Base-by-base conservation (phyloP, 2,797 vertebrate genomes). In the Lagorchestes hirsutus region DNA sequence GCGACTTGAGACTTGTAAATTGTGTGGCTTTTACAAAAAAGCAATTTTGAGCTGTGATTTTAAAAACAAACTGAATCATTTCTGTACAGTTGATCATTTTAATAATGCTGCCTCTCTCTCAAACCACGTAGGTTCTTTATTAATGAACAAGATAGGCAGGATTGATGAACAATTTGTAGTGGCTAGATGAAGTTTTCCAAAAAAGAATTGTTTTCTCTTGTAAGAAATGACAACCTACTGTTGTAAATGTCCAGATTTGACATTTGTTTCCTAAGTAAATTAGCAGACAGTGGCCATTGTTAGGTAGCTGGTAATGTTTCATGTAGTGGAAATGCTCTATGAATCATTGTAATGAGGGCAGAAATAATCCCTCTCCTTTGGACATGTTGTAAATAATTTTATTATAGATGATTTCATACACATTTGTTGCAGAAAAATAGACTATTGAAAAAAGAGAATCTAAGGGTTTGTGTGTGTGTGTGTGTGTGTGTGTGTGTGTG, bases 41-140 rank as follows among this genome's bases (percentile, higher is more conserved):
- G 97, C 98, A 97, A 97, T 99, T 99, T 99, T 98, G 98, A 99
- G 98, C 98, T 98, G 98, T 98, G 98, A 98, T 98, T 99, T 99
- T 98, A 96, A 95, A 98, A 98, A 98, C 99, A 82, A 82, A 82
- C 40, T 46, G 0, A 46, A 82, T 99, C 98, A 98, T 99, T 99
- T 98, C 98, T 99, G 99, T 99, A 99, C 99, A 99, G 99, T 99
- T 98, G 98, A 98, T 99, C 98, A 98, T 98, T 99, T 99, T 99
- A 98, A 99, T 99, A 98, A 98, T 97, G 93, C 97, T 92, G 92
- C 93, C 97, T 96, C 97, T 97, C 98, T 98, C 98, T 98, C 24
- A 98, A 91, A 93, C 98, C 98, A 98, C 98, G 96, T 95, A 94
- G 95, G 94, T 93, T 94, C 96, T 98, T 98, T 98, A 94, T 92